Evolutionary conservation across 2,888 invertebrate species (phyloP).

Genomic region (Diarsia dahlii): DNA sequence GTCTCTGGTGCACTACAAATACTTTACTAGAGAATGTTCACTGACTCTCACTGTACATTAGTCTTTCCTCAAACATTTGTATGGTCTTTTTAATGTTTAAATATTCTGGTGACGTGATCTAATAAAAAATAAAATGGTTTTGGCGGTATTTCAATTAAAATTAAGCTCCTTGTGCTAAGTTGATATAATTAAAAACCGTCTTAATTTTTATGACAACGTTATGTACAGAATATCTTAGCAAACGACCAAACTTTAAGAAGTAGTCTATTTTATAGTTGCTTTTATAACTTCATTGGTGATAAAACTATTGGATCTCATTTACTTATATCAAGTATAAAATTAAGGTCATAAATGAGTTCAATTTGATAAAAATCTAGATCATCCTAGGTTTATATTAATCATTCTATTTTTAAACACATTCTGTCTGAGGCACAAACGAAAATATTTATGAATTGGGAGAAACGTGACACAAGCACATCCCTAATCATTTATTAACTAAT

Average conservation of each 20-base stretch:
- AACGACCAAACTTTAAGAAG: background rate
- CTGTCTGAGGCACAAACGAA: background rate
- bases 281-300: background rate
- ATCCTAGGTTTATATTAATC: constrained; percentile 11
- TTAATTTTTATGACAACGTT: background rate
- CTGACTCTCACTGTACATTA: constrained; percentile 25
- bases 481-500: constrained; percentile 24
- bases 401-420: constrained; percentile 17
- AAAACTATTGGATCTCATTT: background rate
- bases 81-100: background rate
- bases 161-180: background rate
- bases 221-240: background rate
- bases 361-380: background rate
- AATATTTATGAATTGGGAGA: constrained; percentile 7
- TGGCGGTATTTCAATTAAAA: background rate
- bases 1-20: constrained; percentile 26
- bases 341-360: background rate
- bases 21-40: constrained; percentile 15
- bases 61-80: constrained; percentile 1
- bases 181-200: background rate
- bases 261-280: background rate
- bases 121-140: background rate
- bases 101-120: background rate
- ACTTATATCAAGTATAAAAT: background rate
- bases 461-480: background rate